Conservation (phyloP, 2,113 vertebrate genomes). For the Clarias batrachus region DNA sequence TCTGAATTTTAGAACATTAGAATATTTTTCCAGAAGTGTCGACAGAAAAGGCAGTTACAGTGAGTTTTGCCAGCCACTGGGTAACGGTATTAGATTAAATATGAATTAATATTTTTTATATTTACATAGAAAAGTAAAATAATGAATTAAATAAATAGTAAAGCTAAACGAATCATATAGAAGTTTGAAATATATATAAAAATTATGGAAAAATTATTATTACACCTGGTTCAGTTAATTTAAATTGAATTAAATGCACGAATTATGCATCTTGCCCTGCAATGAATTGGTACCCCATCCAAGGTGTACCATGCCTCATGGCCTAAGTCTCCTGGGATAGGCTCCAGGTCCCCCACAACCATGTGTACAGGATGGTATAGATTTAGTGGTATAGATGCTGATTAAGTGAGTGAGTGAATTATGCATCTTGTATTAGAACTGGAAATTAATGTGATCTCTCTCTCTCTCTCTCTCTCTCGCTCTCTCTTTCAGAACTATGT, state of each 20-base stretch:
- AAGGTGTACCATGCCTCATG: too few species aligned
- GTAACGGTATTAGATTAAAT: background rate
- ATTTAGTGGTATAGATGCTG: too few species aligned
- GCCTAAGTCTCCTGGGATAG: too few species aligned
- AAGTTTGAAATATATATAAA: background rate
- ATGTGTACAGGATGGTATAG: too few species aligned
- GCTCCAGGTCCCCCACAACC: too few species aligned
- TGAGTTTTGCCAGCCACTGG: background rate
- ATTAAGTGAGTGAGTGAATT: background rate
- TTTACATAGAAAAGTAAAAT: too few species aligned
- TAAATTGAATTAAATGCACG: too few species aligned
- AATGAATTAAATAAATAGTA: background rate
- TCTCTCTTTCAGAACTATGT: background rate
- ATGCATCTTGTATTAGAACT: background rate
- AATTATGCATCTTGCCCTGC: background rate
- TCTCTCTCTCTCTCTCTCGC: background rate
- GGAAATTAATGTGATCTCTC: background rate
- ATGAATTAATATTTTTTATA: too few species aligned
- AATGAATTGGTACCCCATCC: too few species aligned
- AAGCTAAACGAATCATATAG: background rate
- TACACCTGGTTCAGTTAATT: background rate
- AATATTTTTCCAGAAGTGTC: background rate
- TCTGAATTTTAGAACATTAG: background rate
- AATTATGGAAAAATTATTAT: background rate
- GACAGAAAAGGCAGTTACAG: background rate